phyloP scores from a whole-genome alignment of 2,113 vertebrate species.

The Scatophagus argus region DNA sequence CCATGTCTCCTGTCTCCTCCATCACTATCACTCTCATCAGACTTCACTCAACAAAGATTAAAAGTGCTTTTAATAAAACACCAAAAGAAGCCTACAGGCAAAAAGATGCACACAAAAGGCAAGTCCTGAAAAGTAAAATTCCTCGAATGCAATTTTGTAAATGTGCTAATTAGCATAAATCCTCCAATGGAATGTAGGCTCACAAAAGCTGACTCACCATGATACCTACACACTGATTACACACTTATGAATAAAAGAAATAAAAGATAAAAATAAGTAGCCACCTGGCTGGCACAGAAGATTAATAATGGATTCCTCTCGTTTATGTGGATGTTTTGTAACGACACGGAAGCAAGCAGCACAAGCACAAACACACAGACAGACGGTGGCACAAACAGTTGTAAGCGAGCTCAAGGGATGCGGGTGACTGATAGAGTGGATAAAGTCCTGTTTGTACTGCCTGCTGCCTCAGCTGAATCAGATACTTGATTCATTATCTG shows the following conservation, averaged over 20 bases:
- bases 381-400: slow-evolving; percentile 29
- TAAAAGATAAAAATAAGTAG: slow-evolving; percentile 25
- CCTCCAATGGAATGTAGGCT: background rate
- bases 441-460: slow-evolving; percentile 30
- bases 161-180: slow-evolving; percentile 16
- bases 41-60: slow-evolving; percentile 6
- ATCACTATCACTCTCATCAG: background rate
- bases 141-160: slow-evolving; percentile 18
- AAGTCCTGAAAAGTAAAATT: background rate
- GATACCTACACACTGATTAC: slow-evolving; percentile 16
- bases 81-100: slow-evolving; percentile 1
- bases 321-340: slow-evolving; percentile 25
- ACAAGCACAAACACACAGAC: slow-evolving; percentile 13
- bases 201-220: slow-evolving; percentile 9
- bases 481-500: slow-evolving; percentile 46
- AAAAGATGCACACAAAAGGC: slow-evolving; percentile 5
- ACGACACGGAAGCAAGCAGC: background rate
- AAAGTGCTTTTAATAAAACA: slow-evolving; percentile 32
- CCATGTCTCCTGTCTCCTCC: slow-evolving; percentile 11
- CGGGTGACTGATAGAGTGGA: slow-evolving; percentile 36
- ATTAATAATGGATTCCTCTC: slow-evolving; percentile 50
- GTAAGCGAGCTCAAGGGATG: slow-evolving; percentile 34
- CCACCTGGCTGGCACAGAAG: background rate
- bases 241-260: slow-evolving; percentile 31
- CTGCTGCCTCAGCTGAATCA: slow-evolving; percentile 37